These are phyloP conservation scores for Myotis davidii DNA, from an alignment of 2,113 vertebrate species.

Conservation along the genomic window DNA sequence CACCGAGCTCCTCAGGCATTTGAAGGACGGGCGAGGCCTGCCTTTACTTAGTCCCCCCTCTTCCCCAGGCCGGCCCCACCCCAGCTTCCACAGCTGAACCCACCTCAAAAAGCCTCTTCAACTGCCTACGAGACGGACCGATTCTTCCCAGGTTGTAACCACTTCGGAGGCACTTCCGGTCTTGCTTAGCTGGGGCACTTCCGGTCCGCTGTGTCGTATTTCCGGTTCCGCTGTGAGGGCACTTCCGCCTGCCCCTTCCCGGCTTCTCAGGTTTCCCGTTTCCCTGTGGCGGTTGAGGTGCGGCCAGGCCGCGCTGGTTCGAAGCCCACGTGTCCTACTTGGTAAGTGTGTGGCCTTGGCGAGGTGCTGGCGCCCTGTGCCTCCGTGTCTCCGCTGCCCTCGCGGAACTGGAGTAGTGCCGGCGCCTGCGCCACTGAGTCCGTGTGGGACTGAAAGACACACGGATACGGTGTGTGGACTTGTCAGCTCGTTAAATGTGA, in stretches of 20 bases:
- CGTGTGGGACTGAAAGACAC: not conserved
- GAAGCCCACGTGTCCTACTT: not conserved
- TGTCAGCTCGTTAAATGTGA: not conserved
- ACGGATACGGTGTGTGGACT: fast-evolving
- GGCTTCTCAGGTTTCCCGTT: too few species aligned
- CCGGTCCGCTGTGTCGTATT: not conserved
- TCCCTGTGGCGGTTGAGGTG: too few species aligned
- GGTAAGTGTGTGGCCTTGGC: not conserved
- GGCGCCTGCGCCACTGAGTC: not conserved
- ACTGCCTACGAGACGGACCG: fast-evolving
- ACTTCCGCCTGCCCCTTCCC: not conserved
- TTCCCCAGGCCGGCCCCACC: not conserved
- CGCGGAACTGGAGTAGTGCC: fast-evolving
- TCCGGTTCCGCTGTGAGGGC: not conserved
- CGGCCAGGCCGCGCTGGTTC: too few species aligned
- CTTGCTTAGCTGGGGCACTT: fast-evolving
- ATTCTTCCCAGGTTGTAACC: fast-evolving
- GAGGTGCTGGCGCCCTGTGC: not conserved
- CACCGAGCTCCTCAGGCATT: not conserved
- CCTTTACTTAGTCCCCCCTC: not conserved
- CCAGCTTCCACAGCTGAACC: fast-evolving
- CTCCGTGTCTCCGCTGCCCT: not conserved
- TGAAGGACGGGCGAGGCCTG: fast-evolving
- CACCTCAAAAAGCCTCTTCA: not conserved
- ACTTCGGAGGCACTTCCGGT: not conserved